Percentiles rank a stretch among this genome's conserved stretches.
These are phyloP conservation scores for Aphidius gifuensis DNA, from an alignment of 1,140 invertebrate genomes.

Conservation along the genomic window DNA sequence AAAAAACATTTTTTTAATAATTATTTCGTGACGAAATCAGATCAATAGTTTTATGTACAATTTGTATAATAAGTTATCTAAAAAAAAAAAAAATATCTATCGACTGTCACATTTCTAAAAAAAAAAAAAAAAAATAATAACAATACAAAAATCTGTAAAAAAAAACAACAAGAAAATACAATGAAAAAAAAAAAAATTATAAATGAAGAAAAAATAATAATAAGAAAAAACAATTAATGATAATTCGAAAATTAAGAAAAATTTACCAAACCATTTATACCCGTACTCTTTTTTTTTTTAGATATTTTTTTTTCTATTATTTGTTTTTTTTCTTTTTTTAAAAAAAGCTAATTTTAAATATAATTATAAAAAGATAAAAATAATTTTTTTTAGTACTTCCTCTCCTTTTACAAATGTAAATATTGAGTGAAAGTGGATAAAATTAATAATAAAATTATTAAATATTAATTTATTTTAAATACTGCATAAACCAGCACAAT, in stretches of 20 bases:
- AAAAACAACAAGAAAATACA: too few species aligned
- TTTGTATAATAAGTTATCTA: background rate
- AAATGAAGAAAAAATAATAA: too few species aligned
- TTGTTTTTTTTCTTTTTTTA: too few species aligned
- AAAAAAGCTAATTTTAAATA: background rate
- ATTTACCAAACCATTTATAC: too few species aligned
- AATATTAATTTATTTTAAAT: constrained; percentile 3
- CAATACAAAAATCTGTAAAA: too few species aligned
- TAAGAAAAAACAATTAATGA: too few species aligned
- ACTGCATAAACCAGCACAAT: constrained; percentile 3
- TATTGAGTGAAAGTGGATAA: background rate
- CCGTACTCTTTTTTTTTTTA: too few species aligned
- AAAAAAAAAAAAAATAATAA: too few species aligned
- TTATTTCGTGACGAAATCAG: background rate
- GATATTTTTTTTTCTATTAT: too few species aligned
- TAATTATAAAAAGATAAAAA: constrained; percentile 2
- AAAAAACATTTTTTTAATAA: background rate
- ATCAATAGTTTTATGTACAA: background rate
- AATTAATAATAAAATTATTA: constrained; percentile 6
- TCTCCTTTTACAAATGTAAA: constrained; percentile 9
- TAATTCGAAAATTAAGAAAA: too few species aligned
- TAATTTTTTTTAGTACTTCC: constrained; percentile 4
- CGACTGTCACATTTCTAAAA: too few species aligned
- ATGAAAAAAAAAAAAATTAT: too few species aligned
- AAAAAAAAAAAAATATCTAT: background rate